phyloP scores from a whole-genome alignment of 1,140 invertebrate species.

The Ceratosolen fusciceps region DNA sequence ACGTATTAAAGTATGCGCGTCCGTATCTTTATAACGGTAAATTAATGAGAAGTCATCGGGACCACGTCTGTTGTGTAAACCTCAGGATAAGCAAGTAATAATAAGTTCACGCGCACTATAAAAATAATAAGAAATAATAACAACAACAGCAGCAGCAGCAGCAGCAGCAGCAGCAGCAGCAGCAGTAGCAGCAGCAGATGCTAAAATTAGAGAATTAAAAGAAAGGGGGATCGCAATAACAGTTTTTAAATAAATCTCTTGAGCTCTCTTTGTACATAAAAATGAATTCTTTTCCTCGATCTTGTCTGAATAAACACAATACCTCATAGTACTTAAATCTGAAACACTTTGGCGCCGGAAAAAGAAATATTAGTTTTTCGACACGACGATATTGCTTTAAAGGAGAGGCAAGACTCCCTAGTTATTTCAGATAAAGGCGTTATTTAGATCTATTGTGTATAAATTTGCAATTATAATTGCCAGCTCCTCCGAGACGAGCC shows the following conservation, averaged over 20 bases:
- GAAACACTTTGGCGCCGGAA: neutral
- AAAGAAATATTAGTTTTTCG: constrained; percentile 1
- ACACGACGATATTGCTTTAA: neutral
- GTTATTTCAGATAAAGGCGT: constrained; percentile 26
- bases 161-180: too few relatives aligned
- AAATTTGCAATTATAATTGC: constrained; percentile 41
- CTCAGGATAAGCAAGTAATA: too few relatives aligned
- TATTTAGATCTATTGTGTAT: constrained; percentile 11
- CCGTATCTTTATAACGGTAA: neutral
- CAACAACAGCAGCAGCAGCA: too few relatives aligned
- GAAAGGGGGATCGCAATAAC: neutral
- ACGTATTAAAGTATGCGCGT: neutral
- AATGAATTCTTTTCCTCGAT: neutral
- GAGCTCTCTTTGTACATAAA: neutral
- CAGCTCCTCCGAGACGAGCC: neutral
- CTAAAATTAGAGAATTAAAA: neutral
- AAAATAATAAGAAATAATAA: too few relatives aligned
- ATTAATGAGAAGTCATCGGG: too few relatives aligned
- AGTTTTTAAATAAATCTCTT: neutral
- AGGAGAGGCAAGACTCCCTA: neutral
- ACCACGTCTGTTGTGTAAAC: too few relatives aligned
- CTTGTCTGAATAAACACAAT: neutral
- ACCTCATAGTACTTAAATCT: neutral
- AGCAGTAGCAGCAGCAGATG: too few relatives aligned
- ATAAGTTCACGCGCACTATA: too few relatives aligned